A percentile compares a stretch with the other conserved stretches of the same genome.
Evolutionary conservation across 1,140 invertebrate genomes (phyloP).

Genomic region (Protaetia brevitarsis): DNA sequence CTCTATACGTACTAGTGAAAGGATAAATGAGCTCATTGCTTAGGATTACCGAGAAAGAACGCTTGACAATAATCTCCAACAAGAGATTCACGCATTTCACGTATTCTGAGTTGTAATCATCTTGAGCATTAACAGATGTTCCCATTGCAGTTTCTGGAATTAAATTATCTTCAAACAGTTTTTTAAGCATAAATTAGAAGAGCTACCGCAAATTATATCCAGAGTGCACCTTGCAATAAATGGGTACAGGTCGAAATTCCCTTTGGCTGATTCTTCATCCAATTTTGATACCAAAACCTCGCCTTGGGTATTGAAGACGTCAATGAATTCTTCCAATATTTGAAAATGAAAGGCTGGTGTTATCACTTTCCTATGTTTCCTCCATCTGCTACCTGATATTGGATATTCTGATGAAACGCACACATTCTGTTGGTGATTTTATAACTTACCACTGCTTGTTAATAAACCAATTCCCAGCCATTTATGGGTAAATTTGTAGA

Average conservation of each 20-base stretch:
- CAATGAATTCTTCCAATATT: conserved; percentile 74
- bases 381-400: conserved; percentile 67
- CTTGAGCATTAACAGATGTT: conserved; percentile 64
- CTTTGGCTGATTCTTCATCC: conserved; percentile 39
- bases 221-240: conserved; percentile 64
- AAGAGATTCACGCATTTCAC: conserved; percentile 64
- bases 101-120: conserved; percentile 67
- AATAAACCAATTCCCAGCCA: conserved; percentile 76
- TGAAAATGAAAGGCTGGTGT: conserved; percentile 89
- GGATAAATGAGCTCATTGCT: conserved; percentile 32
- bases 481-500: conserved; percentile 71
- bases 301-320: conserved; percentile 52
- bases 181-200: neutral
- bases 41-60: conserved; percentile 48
- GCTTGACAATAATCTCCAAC: conserved; percentile 44
- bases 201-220: conserved; percentile 70
- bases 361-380: conserved; percentile 70
- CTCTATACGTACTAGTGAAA: conserved; percentile 33
- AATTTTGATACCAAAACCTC: conserved; percentile 58
- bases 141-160: conserved; percentile 69
- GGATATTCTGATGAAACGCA: neutral
- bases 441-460: conserved; percentile 57
- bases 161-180: neutral
- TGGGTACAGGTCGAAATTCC: conserved; percentile 59
- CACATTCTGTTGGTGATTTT: conserved; percentile 47